A percentile compares a stretch with the other conserved stretches of the same genome.
Evolutionary conservation across 2,888 invertebrate species (phyloP).

Genomic region (Xylocampa areola): DNA sequence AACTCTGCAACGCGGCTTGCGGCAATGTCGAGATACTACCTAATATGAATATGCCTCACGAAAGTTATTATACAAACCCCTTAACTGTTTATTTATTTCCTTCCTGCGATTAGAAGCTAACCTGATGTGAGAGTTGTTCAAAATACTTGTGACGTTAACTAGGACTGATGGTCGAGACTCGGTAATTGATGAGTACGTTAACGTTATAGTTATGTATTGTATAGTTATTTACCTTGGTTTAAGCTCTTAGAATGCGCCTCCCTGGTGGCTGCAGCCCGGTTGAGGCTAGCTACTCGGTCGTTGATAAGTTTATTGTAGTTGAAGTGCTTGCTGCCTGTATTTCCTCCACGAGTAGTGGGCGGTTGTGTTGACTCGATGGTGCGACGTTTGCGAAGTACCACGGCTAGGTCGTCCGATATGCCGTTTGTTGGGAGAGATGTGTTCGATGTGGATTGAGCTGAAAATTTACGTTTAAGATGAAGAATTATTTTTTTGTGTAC

Average conservation of each 20-base stretch:
- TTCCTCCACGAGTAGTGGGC: conserved; percentile 76
- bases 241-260: conserved; percentile 78
- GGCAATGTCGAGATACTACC: no score
- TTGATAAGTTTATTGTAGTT: conserved; percentile 95
- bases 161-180: no score
- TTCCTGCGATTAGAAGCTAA: no score
- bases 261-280: conserved; percentile 65
- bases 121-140: no score
- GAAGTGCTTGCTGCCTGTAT: conserved; percentile 91
- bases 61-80: no score
- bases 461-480: conserved; percentile 9
- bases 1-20: no score
- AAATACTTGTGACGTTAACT: no score
- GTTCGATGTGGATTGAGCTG: conserved; percentile 48
- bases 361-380: conserved; percentile 85
- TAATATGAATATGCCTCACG: no score
- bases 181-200: no score
- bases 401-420: conserved; percentile 68
- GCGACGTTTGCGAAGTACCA: conserved; percentile 79
- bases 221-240: conserved; percentile 72
- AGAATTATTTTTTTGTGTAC: conserved; percentile 1
- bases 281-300: conserved; percentile 83
- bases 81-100: no score
- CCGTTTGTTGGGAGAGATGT: conserved; percentile 63
- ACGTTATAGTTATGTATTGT: no score